phyloP scores from a whole-genome alignment of 2,797 vertebrate species.

The Alauda arvensis region DNA sequence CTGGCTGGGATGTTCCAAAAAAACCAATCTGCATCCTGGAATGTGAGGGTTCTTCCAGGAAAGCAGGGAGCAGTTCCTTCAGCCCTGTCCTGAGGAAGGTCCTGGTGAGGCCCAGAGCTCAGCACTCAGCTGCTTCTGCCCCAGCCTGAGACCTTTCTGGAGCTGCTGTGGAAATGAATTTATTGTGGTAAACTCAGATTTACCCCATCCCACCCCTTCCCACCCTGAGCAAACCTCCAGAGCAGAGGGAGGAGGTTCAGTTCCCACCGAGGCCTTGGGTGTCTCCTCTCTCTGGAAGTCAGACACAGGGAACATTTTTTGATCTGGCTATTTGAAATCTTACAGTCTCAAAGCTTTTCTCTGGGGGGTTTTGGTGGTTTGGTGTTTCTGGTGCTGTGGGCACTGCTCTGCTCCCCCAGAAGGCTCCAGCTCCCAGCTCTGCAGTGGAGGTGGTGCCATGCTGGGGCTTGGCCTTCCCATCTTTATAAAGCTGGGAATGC shows the following conservation, averaged over 20 bases:
- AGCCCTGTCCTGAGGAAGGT: neutral
- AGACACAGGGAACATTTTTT: neutral
- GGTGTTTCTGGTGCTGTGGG: neutral
- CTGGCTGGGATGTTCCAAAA: neutral
- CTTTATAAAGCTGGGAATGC: neutral
- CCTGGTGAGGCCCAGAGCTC: neutral
- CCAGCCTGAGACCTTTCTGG: neutral
- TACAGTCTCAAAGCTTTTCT: neutral
- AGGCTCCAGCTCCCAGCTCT: neutral
- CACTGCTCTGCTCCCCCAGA: neutral
- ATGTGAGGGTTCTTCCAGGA: neutral
- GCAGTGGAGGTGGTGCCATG: fast-evolving
- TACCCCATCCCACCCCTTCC: neutral
- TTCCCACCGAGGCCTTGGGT: neutral
- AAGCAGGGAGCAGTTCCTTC: neutral
- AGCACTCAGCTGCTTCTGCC: neutral
- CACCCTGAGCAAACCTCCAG: neutral
- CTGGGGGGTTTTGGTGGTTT: neutral
- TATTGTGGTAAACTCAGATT: neutral
- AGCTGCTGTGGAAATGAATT: neutral
- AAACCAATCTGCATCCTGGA: fast-evolving
- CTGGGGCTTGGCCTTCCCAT: fast-evolving
- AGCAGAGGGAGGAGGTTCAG: neutral
- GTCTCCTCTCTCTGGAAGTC: neutral
- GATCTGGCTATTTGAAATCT: neutral